Evolutionary conservation across 2,797 vertebrate species (phyloP), one percentile per base, ranked within the genome.

Genomic region (Mionectes olivaceus): DNA sequence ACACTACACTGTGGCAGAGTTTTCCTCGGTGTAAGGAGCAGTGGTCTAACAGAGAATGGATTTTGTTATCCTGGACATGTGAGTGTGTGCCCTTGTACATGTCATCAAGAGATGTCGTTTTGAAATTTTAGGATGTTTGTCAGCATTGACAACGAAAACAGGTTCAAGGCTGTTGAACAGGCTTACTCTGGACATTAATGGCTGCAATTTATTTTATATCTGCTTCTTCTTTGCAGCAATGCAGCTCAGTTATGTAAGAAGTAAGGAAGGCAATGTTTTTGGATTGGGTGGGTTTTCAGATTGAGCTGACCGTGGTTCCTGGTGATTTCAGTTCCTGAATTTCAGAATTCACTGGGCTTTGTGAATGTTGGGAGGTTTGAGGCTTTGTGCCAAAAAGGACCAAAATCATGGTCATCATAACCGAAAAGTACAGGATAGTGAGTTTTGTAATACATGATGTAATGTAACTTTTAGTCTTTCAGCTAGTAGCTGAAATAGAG

Each of bases 1-100:
- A 0, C 13, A 39, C 28, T 27, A 49, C 5, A 19, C 0, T 3
- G 59, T 3, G 59, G 25, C 4, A 53, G 17, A 74, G 8, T 64
- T 60, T 46, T 27, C 21, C 5, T 47, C 25, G 22, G 1, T 8
- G 1, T 8, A 61, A 57, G 21, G 32, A 47, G 10, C 15, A 46
- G 1, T 70, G 73, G 25, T 68, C 47, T 44, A 21, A 6, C 87
- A 70, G 19, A 86, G 17, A 46, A 15, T 53, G 14, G 15, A 27
- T 81, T 81, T 57, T 76, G 11, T 70, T 78, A 3, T 3, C 24
- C 10, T 52, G 47, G 30, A 3, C 14, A 5, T 28, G 25, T 64
- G n/a, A 39, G 16, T 57, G 13, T 81, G 18, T 57, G 52, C 44
- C 18, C 19, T 79, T 7, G 0, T 46, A 21, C 30, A 10, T 77